phyloP scores from a whole-genome alignment of 2,113 vertebrate genomes.

The Bombycilla garrulus region DNA sequence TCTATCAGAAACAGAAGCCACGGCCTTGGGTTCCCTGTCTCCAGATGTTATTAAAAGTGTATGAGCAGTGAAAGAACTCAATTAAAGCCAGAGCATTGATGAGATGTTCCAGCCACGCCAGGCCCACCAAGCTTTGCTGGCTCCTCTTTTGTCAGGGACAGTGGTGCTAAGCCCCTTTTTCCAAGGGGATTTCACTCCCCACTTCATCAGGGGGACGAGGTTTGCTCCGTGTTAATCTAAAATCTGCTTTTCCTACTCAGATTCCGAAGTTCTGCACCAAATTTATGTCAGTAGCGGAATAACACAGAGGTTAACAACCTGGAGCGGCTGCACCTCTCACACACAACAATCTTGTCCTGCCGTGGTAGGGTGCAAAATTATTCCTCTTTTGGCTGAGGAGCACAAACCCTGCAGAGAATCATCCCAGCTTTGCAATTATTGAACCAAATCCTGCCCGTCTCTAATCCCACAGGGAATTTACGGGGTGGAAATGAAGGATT shows the following conservation, averaged over 20 bases:
- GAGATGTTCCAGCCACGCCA: background rate
- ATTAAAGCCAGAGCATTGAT: background rate
- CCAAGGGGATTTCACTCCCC: background rate
- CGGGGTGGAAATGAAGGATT: background rate
- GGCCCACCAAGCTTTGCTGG: conserved; percentile 9
- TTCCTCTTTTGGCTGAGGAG: background rate
- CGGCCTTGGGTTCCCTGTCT: conserved; percentile 28
- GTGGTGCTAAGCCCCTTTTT: background rate
- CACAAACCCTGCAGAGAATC: background rate
- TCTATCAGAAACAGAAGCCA: conserved; percentile 74
- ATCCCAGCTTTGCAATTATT: background rate
- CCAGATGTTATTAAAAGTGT: conserved; percentile 51
- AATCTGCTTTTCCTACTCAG: rapidly evolving
- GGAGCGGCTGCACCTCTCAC: background rate
- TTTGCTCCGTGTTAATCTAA: background rate
- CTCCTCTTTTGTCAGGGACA: background rate
- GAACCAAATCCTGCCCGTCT: background rate
- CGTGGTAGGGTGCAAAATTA: rapidly evolving
- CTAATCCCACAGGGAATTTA: background rate
- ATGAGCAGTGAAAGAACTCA: conserved; percentile 30
- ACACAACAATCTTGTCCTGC: background rate
- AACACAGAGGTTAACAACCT: background rate
- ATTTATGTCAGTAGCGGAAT: background rate
- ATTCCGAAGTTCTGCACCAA: background rate
- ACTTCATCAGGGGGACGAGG: rapidly evolving